These are phyloP conservation scores for Nautilus pompilius DNA, from an alignment of 1,140 invertebrate species.

Conservation along the genomic window DNA sequence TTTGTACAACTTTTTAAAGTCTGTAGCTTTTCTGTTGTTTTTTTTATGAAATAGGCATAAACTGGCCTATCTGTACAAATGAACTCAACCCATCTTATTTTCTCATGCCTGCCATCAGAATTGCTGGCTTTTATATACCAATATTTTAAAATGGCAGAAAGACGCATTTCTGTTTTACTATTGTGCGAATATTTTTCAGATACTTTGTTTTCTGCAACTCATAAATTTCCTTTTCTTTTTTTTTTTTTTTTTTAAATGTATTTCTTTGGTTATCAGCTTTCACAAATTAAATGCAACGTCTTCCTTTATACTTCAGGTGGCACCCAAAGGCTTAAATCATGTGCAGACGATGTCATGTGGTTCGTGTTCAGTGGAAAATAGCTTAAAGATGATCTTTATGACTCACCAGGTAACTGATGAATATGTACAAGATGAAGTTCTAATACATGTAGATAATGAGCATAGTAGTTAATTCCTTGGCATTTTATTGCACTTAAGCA, in stretches of 20 bases:
- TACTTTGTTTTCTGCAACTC: not conserved
- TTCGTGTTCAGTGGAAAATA: conserved; percentile 91
- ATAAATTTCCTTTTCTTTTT: not conserved
- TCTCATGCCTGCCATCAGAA: too few relatives aligned
- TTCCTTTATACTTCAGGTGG: conserved; percentile 60
- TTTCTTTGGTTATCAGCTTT: not conserved
- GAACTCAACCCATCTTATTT: too few relatives aligned
- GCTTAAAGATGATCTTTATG: conserved; percentile 74
- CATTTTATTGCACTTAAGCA: too few relatives aligned
- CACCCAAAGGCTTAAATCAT: conserved; percentile 73
- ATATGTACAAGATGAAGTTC: too few relatives aligned
- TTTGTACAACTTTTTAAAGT: not conserved
- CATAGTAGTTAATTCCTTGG: too few relatives aligned
- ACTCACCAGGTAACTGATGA: conserved; percentile 54
- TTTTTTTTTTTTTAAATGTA: not conserved
- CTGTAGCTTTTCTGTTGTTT: not conserved
- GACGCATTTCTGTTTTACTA: too few relatives aligned
- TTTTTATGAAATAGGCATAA: too few relatives aligned
- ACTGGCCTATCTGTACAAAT: too few relatives aligned
- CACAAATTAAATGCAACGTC: not conserved
- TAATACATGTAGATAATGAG: too few relatives aligned
- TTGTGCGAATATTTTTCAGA: not conserved
- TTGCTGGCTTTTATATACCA: too few relatives aligned
- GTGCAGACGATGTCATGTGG: conserved; percentile 97
- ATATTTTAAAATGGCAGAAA: too few relatives aligned